phyloP scores from a whole-genome alignment of 2,113 vertebrate genomes.

The Perca flavescens region DNA sequence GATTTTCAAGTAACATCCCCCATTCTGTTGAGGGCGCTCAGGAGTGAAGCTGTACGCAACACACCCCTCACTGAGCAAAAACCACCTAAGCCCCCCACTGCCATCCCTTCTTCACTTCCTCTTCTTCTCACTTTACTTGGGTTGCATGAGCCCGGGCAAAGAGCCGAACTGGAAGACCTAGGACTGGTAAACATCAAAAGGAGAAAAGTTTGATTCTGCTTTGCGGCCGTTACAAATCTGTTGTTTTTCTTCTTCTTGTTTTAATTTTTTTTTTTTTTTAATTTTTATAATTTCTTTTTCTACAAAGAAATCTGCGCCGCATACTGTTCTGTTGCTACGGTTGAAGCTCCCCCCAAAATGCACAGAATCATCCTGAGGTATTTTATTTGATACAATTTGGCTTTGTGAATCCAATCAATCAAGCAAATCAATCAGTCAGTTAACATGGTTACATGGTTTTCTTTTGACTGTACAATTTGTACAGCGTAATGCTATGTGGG shows the following conservation, averaged over 20 bases:
- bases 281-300: constrained; percentile 25
- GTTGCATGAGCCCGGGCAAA: constrained; percentile 62
- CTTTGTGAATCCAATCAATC: constrained; percentile 76
- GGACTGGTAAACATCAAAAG: constrained; percentile 79
- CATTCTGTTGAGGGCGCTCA: constrained; percentile 43
- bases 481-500: constrained; percentile 61
- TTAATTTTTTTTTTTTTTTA: constrained; percentile 9
- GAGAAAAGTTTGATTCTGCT: constrained; percentile 66
- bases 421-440: constrained; percentile 65
- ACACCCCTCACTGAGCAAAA: constrained; percentile 32
- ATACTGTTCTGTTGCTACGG: constrained; percentile 57
- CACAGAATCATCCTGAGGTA: constrained; percentile 86
- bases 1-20: constrained; percentile 36
- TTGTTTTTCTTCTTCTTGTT: constrained; percentile 7
- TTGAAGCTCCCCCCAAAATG: constrained; percentile 63
- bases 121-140: constrained; percentile 55
- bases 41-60: constrained; percentile 8
- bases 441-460: constrained; percentile 52
- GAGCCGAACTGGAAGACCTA: constrained; percentile 81
- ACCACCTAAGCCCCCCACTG: constrained; percentile 14
- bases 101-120: constrained; percentile 34
- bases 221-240: constrained; percentile 46
- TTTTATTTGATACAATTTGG: constrained; percentile 82
- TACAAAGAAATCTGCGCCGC: constrained; percentile 56
- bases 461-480: constrained; percentile 54